Evolutionary conservation across 37 sponge, comb jelly and placozoan species (phyloP).

Genomic region (Beroe ovata): DNA sequence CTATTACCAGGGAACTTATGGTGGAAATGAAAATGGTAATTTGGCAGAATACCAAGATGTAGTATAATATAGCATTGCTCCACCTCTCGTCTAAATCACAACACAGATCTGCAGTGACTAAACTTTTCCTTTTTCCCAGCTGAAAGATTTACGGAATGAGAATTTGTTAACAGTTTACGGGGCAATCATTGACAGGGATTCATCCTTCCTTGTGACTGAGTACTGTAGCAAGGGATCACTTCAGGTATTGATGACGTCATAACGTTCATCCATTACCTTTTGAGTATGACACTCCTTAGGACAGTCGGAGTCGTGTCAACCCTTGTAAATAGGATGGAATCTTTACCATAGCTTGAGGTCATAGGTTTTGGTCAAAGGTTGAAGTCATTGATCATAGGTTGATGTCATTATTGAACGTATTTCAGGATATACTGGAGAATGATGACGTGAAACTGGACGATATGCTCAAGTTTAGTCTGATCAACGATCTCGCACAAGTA

Average conservation of each 20-base stretch:
- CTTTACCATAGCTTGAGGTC: too few species aligned
- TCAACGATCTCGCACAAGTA: slow-evolving; percentile 63
- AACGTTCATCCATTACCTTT: too few species aligned
- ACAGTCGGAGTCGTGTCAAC: too few species aligned
- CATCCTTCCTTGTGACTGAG: slow-evolving; percentile 50
- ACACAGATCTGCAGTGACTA: background rate
- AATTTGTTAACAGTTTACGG: slow-evolving; percentile 58
- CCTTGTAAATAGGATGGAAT: too few species aligned
- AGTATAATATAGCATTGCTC: too few species aligned
- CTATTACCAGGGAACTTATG: slow-evolving; percentile 10
- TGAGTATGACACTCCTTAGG: too few species aligned
- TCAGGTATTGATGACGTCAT: slow-evolving; percentile 43
- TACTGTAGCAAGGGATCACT: slow-evolving; percentile 57
- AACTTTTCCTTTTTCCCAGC: too few species aligned
- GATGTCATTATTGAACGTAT: too few species aligned
- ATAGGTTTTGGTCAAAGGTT: too few species aligned
- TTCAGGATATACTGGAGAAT: slow-evolving; percentile 65
- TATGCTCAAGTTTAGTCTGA: slow-evolving; percentile 51
- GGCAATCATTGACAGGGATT: slow-evolving; percentile 6
- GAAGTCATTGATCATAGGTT: too few species aligned
- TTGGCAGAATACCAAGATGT: background rate
- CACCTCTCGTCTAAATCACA: background rate
- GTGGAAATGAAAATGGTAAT: slow-evolving; percentile 45
- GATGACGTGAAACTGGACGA: slow-evolving; percentile 60
- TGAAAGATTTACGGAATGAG: slow-evolving; percentile 58